Evolutionary conservation across 2,888 invertebrate genomes (phyloP), one percentile per base, ranked within the genome.

Genomic region (Andrena hattorfiana): DNA sequence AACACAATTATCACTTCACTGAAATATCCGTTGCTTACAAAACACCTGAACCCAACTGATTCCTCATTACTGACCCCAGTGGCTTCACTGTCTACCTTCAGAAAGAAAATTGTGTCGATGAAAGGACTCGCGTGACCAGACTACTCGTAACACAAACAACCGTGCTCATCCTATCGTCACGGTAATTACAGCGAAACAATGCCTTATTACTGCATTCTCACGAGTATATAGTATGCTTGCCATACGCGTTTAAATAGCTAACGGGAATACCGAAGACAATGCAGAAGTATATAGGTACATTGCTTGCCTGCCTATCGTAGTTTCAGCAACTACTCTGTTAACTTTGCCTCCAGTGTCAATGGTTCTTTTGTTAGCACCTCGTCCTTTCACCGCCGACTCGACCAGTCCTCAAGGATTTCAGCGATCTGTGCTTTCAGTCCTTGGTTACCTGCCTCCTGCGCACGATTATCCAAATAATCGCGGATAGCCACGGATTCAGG

Each of bases 251-350:
- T 51, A 48, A 56, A 49, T 69, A 20, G 56, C 2, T 71, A 78
- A 77, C 78, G 78, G 78, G 66, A 80, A 78, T 75, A 26, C 26
- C 20, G 78, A 28, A 78, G 67, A 80, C 78, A 80, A 67, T 80
- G 26, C 26, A 32, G 42, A 51, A 16, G 10, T n/a, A 7, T 7
- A 23, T 56, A 60, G 13, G 10, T 20, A 7, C n/a, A 10, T 56
- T 23, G 30, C 32, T n/a, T 20, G 56, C 26, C 56, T 26, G 13
- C 54, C 56, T 64, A 30, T 26, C 72, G 26, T 48, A 42, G 68
- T 73, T 68, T 16, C 35, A 26, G 16, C 20, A 77, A 81, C 72
- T 72, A 77, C 68, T 66, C 28, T 68, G 51, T 71, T 66, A 71
- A 62, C 48, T 48, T 54, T 16, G 23, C 68, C 56, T n/a, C 48